A percentile compares a stretch with the other conserved stretches of the same genome.
Evolutionary conservation across 1,140 invertebrate species (phyloP).

Genomic region (Hermetia illucens): DNA sequence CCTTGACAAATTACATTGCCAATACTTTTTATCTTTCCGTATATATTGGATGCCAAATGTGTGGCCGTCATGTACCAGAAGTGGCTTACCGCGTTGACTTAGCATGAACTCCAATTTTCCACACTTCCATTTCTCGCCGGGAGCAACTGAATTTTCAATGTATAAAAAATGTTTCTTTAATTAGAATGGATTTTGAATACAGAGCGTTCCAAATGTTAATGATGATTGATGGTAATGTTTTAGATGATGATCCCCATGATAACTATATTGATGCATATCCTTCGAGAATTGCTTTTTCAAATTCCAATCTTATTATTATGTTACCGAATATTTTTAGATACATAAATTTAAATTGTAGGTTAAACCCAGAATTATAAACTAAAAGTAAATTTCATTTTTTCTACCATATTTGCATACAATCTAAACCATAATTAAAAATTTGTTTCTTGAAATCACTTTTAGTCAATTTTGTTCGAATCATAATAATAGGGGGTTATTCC

Average conservation of each 20-base stretch:
- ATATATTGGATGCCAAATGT: constrained; percentile 31
- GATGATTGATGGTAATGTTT: not conserved
- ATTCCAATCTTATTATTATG: no score
- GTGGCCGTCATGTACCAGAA: constrained; percentile 29
- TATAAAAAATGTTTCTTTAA: constrained; percentile 1
- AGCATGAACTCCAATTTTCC: constrained; percentile 31
- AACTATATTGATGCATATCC: no score
- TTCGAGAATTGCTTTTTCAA: no score
- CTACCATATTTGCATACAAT: not conserved
- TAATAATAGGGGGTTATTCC: no score
- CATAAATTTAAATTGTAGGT: no score
- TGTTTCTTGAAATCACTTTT: not conserved
- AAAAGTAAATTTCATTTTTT: not conserved
- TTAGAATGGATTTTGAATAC: constrained; percentile 12
- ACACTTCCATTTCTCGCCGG: constrained; percentile 29
- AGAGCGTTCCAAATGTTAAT: constrained; percentile 8
- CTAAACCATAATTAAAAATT: not conserved
- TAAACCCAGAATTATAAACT: no score
- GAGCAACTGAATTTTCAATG: constrained; percentile 18
- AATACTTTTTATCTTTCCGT: constrained; percentile 31
- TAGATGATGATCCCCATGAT: not conserved
- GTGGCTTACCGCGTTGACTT: constrained; percentile 28
- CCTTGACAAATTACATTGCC: constrained; percentile 30
- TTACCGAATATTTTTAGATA: no score
- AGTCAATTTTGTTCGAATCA: no score